Evolutionary conservation across 2,113 vertebrate species (phyloP).

Genomic region (Elephas maximus): DNA sequence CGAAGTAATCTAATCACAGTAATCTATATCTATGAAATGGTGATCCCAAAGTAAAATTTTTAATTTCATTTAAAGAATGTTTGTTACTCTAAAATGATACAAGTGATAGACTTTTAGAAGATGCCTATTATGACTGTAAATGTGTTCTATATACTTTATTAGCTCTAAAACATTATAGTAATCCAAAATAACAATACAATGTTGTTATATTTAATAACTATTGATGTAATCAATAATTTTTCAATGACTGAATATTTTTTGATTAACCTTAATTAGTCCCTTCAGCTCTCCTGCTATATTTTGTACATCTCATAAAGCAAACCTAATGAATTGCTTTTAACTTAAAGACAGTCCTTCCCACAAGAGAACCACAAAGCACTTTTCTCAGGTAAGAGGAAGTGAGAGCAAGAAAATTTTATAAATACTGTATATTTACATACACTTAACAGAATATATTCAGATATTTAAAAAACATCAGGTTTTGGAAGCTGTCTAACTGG

Average conservation of each 20-base stretch:
- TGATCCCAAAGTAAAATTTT: neutral
- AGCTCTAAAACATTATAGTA: constrained; percentile 22
- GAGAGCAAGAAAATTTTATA: constrained; percentile 24
- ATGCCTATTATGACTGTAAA: neutral
- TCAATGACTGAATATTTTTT: constrained; percentile 7
- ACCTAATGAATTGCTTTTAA: constrained; percentile 35
- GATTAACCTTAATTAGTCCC: neutral
- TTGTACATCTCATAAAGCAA: constrained; percentile 22
- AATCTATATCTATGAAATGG: neutral
- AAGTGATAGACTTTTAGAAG: neutral
- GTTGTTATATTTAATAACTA: neutral
- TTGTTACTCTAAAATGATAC: constrained; percentile 21
- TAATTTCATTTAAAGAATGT: constrained; percentile 47
- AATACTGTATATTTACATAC: neutral
- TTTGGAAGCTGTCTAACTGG: neutral
- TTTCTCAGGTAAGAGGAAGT: neutral
- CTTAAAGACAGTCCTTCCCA: neutral
- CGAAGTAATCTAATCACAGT: constrained; percentile 10
- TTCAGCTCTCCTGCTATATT: neutral
- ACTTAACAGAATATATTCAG: neutral
- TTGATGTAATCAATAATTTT: constrained; percentile 17
- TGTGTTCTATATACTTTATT: neutral
- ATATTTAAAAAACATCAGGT: constrained; percentile 47
- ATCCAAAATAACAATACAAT: neutral
- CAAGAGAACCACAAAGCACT: neutral